Percentiles rank a stretch among this genome's conserved stretches.
Conservation (phyloP, 92 coral and sea anemone genomes). For the Zoanthus sansibaricus region DNA sequence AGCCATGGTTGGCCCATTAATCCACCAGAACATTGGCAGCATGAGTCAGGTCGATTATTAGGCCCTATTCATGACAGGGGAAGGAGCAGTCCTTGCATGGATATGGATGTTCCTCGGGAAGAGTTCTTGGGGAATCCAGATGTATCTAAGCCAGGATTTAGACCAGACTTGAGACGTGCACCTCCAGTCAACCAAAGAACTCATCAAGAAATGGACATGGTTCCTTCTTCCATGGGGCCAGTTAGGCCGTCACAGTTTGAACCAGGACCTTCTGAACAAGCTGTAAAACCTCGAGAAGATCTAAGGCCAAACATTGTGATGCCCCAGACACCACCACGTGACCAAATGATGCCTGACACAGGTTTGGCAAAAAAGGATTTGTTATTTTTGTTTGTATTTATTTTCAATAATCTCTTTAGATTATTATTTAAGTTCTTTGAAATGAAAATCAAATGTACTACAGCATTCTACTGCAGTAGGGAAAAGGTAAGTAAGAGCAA, state of each 20-base stretch:
- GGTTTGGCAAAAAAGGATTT: neutral
- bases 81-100: constrained; percentile 27
- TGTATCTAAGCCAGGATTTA: constrained; percentile 16
- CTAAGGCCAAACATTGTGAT: constrained; percentile 8
- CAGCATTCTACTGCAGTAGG: too few relatives aligned
- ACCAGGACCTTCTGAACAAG: constrained; percentile 14
- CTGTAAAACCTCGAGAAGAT: neutral
- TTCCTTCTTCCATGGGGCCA: constrained; percentile 24
- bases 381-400: neutral
- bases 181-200: constrained; percentile 61
- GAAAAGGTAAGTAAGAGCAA: too few relatives aligned
- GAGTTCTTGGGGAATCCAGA: constrained; percentile 26
- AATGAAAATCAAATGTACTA: too few relatives aligned
- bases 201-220: constrained; percentile 13
- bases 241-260: constrained; percentile 20
- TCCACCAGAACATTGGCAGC: constrained; percentile 24
- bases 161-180: constrained; percentile 49
- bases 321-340: constrained; percentile 53
- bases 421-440: neutral
- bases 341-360: neutral
- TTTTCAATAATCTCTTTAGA: neutral
- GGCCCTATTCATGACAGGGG: constrained; percentile 39
- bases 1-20: constrained; percentile 33
- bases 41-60: constrained; percentile 12
- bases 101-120: constrained; percentile 7